Conservation (phyloP, 2,113 vertebrate species). For the Cebus imitator region DNA sequence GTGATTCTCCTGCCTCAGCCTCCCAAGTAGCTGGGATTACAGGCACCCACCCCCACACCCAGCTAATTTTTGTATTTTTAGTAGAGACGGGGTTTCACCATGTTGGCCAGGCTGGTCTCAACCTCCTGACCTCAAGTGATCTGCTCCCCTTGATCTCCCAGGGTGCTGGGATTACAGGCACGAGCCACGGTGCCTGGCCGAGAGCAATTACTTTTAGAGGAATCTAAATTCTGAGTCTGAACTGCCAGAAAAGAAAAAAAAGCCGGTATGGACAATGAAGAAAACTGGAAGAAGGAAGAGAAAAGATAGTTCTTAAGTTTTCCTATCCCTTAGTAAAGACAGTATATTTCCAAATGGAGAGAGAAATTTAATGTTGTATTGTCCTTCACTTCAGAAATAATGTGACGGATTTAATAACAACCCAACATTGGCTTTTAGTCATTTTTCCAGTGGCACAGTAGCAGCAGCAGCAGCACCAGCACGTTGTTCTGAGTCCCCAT, state of each 20-base stretch:
- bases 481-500: neutral
- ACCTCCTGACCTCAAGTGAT: neutral
- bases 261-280: neutral
- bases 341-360: neutral
- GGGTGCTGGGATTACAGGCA: neutral
- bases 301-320: slow-evolving; percentile 1
- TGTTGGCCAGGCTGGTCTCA: neutral
- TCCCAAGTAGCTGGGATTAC: neutral
- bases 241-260: neutral
- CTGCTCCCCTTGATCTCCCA: neutral
- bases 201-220: slow-evolving; percentile 21
- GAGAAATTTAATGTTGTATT: neutral
- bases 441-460: neutral
- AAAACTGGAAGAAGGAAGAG: neutral
- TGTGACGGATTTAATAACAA: neutral
- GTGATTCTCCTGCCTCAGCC: neutral
- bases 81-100: neutral
- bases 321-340: neutral
- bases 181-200: neutral
- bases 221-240: neutral
- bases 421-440: neutral
- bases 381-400: neutral
- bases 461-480: neutral
- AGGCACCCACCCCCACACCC: neutral
- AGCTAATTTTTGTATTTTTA: neutral